Base-by-base conservation (phyloP, 2,888 invertebrate species). In the Hypsopygia costalis region DNA sequence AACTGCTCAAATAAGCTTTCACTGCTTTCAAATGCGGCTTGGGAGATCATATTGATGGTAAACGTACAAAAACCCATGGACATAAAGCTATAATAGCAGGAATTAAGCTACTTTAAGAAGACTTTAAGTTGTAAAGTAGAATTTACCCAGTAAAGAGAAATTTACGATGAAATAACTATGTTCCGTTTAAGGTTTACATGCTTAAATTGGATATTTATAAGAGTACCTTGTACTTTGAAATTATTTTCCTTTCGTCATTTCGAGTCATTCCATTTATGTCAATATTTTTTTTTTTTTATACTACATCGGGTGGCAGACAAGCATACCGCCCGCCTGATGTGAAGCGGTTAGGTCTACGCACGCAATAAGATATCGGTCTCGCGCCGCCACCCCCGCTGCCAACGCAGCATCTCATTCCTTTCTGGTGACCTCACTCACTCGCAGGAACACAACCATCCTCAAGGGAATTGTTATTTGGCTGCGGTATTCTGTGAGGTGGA, bases 1-100 rank as follows among this genome's bases (percentile, higher is more conserved):
- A 68, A 60, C 55, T 49, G 51, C 50, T 62, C 51, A 56, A 63
- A 58, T 69, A 56, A 62, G 68, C 73, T 79, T 81, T 80, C 70
- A 60, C 74, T 65, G 48, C 56, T 62, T 66, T 62, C 62, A 52
- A 70, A 69, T 55, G 53, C 47, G 49, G 50, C 52, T 59, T 49
- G 50, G 55, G 56, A 52, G 56, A 54, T 54, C 46, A 55, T 51
- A 62, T 63, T 60, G 55, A 65, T 65, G 62, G 55, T 55, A 57
- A 60, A 44, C 43, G 48, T 43, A 52, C 58, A 67, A 69, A 69
- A 65, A 67, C 55, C 52, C 49, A 60, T 58, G 55, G 39, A 58
- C 58, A 66, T 64, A 65, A 51, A 46, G 52, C 49, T 12, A 8
- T 64, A 62, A 63, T 55, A 52, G 55, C 48, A 55, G 43, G 56